phyloP scores from a whole-genome alignment of 2,797 vertebrate species.

The Syndactyla subalaris region DNA sequence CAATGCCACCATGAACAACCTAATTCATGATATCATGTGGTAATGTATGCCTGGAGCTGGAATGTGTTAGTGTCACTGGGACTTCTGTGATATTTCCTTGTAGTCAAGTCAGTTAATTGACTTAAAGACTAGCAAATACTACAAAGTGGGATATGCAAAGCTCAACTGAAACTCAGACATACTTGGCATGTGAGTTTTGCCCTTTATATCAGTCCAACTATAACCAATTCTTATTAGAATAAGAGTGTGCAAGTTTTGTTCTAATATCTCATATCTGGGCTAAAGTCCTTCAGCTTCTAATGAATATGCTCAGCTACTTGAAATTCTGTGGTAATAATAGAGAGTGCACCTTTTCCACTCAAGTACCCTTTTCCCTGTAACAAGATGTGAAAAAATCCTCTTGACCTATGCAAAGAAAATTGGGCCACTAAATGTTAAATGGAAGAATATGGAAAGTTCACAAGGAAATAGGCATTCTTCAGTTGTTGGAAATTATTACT shows the following conservation, averaged over 20 bases:
- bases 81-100: background rate
- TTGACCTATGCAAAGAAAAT: constrained; percentile 54
- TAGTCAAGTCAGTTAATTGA: background rate
- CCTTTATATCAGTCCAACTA: background rate
- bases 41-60: background rate
- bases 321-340: constrained; percentile 3
- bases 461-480: background rate
- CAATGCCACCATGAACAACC: background rate
- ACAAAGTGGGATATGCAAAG: background rate
- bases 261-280: background rate
- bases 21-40: background rate
- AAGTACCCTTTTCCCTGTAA: constrained; percentile 25
- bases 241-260: background rate
- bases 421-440: constrained; percentile 38
- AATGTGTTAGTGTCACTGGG: background rate
- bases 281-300: constrained; percentile 7
- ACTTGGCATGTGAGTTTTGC: background rate
- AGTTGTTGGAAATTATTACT: constrained; percentile 2
- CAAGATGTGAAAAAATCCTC: constrained; percentile 40
- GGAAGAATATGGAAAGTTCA: constrained; percentile 7
- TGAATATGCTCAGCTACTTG: constrained; percentile 15
- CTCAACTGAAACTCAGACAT: background rate
- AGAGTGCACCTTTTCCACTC: background rate
- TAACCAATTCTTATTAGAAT: background rate
- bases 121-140: background rate